Percentiles rank a stretch among this genome's conserved stretches.
Conservation (phyloP, 2,113 vertebrate genomes). For the Eidolon helvum region DNA sequence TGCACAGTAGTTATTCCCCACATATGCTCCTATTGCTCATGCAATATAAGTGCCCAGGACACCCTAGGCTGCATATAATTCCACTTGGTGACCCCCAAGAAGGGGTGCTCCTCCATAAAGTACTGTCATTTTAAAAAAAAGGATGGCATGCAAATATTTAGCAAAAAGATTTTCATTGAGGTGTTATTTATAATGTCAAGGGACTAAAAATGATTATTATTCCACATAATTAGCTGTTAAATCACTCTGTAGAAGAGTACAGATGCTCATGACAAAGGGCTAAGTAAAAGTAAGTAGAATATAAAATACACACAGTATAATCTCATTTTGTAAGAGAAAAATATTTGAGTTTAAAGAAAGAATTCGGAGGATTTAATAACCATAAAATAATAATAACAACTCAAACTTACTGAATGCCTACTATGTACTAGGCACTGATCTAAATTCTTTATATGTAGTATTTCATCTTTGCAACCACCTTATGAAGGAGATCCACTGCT, state of each 20-base stretch:
- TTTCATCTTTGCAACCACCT: neutral
- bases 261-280: neutral
- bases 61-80: neutral
- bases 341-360: neutral
- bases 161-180: neutral
- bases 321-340: neutral
- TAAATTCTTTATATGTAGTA: neutral
- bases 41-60: neutral
- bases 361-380: neutral
- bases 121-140: neutral
- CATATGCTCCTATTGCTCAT: neutral
- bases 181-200: neutral
- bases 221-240: neutral
- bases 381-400: neutral
- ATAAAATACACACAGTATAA: neutral
- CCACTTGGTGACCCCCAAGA: neutral
- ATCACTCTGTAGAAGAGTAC: neutral
- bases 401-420: neutral
- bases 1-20: neutral
- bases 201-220: neutral
- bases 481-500: neutral
- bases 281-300: neutral
- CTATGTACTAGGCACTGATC: neutral
- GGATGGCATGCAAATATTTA: neutral
- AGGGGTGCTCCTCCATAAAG: neutral